phyloP scores from a whole-genome alignment of 2,113 vertebrate species.

The Psophia crepitans region DNA sequence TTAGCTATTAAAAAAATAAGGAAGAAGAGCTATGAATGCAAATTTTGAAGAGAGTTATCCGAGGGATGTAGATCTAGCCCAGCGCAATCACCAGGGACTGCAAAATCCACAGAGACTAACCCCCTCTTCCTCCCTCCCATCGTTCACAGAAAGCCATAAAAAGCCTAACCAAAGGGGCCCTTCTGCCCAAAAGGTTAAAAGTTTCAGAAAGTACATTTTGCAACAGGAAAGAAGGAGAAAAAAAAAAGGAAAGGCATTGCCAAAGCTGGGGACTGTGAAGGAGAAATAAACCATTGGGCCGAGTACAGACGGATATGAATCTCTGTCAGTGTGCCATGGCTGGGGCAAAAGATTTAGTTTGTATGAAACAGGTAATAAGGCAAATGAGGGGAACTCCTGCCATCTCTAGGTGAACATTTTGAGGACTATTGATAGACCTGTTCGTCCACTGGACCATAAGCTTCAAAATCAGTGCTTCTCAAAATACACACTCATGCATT shows the following conservation, averaged over 20 bases:
- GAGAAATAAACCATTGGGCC: not conserved
- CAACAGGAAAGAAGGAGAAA: not conserved
- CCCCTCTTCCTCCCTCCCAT: not conserved
- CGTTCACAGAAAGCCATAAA: rapidly evolving
- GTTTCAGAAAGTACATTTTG: not conserved
- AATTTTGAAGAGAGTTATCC: not conserved
- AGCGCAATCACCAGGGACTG: not conserved
- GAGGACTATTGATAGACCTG: not conserved
- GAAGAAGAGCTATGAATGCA: not conserved
- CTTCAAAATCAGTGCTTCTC: not conserved
- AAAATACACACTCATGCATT: not conserved
- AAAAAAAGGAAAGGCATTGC: not conserved
- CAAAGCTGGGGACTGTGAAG: not conserved
- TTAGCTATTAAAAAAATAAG: conserved; percentile 63
- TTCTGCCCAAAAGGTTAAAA: not conserved
- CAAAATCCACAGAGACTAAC: not conserved
- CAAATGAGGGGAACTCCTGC: not conserved
- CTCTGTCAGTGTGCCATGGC: rapidly evolving
- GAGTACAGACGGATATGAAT: not conserved
- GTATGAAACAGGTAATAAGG: not conserved
- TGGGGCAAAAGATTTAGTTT: not conserved
- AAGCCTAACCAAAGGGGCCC: not conserved
- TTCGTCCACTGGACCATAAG: not conserved
- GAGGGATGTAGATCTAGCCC: not conserved
- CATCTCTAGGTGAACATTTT: not conserved